Base-by-base conservation (phyloP, 2,797 vertebrate genomes). In the Thaleichthys pacificus region DNA sequence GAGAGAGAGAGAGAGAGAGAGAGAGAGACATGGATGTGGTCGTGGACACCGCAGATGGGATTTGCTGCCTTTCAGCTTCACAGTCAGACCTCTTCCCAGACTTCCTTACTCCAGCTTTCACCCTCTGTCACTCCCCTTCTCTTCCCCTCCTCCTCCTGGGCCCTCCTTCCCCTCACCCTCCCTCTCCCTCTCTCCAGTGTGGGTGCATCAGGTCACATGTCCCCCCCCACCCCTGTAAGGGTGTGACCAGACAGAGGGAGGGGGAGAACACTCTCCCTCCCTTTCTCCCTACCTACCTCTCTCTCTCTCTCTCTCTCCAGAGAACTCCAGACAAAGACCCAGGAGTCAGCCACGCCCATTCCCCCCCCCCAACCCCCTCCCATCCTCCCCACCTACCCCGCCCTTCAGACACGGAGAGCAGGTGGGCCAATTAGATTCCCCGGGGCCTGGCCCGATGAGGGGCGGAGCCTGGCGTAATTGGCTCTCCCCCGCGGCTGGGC, bases 381-480 rank as follows among this genome's bases (percentile, higher is more conserved):
- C 61, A 30, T 51, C 47, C 26, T 30, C 6, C n/a, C 9, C 9
- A 6, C 26, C 8, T 51, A 4, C 17, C 58, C 68, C 70, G 61
- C 51, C 62, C 6, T 21, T 35, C 17, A 49, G 19, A 80, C 73
- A 84, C 77, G 68, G 85, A 81, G 89, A 92, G 92, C 93, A 93
- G 92, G 91, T 93, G 92, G 92, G 87, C 91, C 92, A 90, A 91
- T 93, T 91, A 87, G 80, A 75, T 70, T 86, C 87, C 87, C 88
- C 61, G 56, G 11, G 86, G 83, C 77, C 54, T 62, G 71, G 77
- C 83, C 87, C 87, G 85, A 91, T 87, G 83, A 76, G 51, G 79
- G 82, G 76, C 42, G 78, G 77, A 82, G 80, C 70, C 75, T 70
- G 66, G 62, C 77, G 88, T 94, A 94, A 94, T 93, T 93, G 91